Conservation (phyloP, 2,888 invertebrate species). For the Ellobium chinense region DNA sequence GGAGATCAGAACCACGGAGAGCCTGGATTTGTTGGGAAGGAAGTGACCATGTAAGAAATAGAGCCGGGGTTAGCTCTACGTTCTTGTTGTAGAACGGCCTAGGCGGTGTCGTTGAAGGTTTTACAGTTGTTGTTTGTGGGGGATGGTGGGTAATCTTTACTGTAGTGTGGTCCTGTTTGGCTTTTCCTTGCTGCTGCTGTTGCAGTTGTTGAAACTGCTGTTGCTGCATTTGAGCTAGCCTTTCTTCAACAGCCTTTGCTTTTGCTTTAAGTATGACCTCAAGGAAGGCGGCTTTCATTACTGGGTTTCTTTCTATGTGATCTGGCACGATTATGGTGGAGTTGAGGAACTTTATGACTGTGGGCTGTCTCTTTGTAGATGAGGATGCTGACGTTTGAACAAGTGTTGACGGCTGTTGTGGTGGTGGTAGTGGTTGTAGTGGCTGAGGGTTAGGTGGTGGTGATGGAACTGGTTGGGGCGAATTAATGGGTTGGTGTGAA, state of each 20-base stretch:
- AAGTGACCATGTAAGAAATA: constrained; percentile 25
- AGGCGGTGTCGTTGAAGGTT: neutral
- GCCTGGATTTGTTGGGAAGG: neutral
- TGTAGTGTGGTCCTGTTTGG: neutral
- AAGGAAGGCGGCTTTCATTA: neutral
- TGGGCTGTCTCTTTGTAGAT: neutral
- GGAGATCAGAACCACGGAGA: neutral
- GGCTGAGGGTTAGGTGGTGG: neutral
- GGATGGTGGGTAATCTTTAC: neutral
- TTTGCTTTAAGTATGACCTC: neutral
- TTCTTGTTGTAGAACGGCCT: neutral
- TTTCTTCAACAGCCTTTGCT: neutral
- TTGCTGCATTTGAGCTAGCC: neutral
- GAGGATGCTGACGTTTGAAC: neutral
- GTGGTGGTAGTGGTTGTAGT: neutral
- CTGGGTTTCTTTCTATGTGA: neutral
- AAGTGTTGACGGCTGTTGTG: neutral
- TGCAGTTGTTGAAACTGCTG: neutral
- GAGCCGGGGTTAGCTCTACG: constrained; percentile 8
- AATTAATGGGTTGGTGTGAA: neutral
- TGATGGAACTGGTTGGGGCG: neutral
- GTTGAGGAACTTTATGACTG: neutral
- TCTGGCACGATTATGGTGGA: neutral
- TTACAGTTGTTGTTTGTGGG: neutral
- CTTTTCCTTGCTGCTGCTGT: neutral